Conservation (phyloP, 2,888 invertebrate species). For the Eristalinus aeneus region DNA sequence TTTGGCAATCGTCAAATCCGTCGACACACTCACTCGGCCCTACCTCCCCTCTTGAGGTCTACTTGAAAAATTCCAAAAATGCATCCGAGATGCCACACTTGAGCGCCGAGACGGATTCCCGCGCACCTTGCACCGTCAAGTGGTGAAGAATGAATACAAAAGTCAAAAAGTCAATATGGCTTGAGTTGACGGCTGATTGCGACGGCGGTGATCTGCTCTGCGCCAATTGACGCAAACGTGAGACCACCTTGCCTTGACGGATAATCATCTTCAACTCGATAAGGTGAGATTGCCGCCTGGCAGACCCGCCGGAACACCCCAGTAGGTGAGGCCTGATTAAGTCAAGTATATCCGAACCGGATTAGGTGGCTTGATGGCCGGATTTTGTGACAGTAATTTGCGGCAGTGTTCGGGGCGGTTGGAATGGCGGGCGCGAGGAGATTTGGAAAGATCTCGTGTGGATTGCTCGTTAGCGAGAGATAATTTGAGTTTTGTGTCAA, state of each 20-base stretch:
- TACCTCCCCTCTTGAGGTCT: constrained; percentile 15
- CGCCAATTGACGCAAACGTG: constrained; percentile 49
- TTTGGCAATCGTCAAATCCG: constrained; percentile 39
- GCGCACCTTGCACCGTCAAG: constrained; percentile 35
- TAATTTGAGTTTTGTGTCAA: constrained; percentile 32
- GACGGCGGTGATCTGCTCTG: constrained; percentile 37
- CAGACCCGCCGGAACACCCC: constrained; percentile 12
- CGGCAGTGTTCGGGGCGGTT: background rate
- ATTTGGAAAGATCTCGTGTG: constrained; percentile 14
- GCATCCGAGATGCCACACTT: constrained; percentile 60
- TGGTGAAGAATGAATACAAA: constrained; percentile 37
- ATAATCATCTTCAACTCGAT: constrained; percentile 42
- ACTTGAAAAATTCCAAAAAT: constrained; percentile 52
- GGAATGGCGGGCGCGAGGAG: background rate
- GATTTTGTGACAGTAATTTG: constrained; percentile 55
- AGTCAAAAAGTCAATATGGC: constrained; percentile 59
- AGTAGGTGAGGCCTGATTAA: constrained; percentile 4
- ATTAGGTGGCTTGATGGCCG: constrained; percentile 38
- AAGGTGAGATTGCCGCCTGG: constrained; percentile 28
- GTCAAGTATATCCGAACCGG: constrained; percentile 23
- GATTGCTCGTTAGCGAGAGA: constrained; percentile 30
- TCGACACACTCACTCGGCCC: constrained; percentile 9
- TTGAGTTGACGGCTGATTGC: constrained; percentile 47
- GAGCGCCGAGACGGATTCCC: constrained; percentile 27
- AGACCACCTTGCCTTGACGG: constrained; percentile 54